phyloP scores from a whole-genome alignment of 2,797 vertebrate species.

The Lagodon rhomboides region DNA sequence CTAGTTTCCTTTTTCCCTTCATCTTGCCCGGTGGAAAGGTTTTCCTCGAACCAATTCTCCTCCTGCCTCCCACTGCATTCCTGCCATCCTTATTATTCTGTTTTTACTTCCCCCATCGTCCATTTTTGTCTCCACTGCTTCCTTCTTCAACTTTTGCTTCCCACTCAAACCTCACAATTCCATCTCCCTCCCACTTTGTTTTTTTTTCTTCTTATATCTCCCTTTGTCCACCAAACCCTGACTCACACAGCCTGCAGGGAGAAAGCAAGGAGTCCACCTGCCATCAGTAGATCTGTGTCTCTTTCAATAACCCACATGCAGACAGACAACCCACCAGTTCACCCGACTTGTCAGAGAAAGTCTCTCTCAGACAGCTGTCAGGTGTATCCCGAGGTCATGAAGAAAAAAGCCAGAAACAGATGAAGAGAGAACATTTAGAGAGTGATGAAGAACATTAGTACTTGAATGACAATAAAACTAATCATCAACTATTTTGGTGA shows the following conservation, averaged over 20 bases:
- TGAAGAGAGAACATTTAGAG: background rate
- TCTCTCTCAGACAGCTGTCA: slow-evolving; percentile 41
- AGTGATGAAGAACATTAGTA: fast-evolving
- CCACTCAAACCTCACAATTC: background rate
- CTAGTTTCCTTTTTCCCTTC: slow-evolving; percentile 17
- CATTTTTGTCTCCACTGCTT: slow-evolving; percentile 1
- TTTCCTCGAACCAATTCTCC: slow-evolving; percentile 37
- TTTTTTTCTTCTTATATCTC: background rate
- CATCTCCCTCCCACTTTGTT: background rate
- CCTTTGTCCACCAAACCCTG: slow-evolving; percentile 14
- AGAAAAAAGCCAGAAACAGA: background rate
- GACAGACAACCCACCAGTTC: slow-evolving; percentile 46
- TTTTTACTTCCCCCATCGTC: background rate
- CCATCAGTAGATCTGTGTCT: slow-evolving; percentile 40
- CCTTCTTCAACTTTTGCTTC: slow-evolving; percentile 19
- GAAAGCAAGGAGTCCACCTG: slow-evolving; percentile 40
- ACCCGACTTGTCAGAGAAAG: slow-evolving; percentile 39
- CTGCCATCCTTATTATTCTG: slow-evolving; percentile 1
- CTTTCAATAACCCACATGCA: slow-evolving; percentile 30
- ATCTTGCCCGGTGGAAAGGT: slow-evolving; percentile 22
- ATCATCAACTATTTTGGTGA: background rate
- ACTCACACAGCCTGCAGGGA: slow-evolving; percentile 26
- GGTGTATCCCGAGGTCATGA: slow-evolving; percentile 21
- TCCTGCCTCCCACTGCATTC: slow-evolving; percentile 9
- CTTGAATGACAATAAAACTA: slow-evolving; percentile 4